These are phyloP conservation scores for Himalopsyche anomala DNA, from an alignment of 2,888 invertebrate species.

Conservation along the genomic window DNA sequence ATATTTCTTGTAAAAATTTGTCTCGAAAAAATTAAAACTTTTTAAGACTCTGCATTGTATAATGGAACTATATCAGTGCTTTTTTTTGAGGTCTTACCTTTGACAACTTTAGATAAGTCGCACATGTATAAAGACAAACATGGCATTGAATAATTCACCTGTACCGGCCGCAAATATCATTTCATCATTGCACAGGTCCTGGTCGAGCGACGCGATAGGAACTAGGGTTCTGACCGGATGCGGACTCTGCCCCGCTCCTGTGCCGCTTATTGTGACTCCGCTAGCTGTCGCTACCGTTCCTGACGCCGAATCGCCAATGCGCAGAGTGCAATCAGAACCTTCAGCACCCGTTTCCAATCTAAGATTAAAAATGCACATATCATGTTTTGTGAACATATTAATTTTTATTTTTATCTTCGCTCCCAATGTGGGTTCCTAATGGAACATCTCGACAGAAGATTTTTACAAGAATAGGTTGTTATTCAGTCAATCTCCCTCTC, in stretches of 20 bases:
- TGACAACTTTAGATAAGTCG: background rate
- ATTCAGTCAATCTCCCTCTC: no score
- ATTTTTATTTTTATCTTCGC: no score
- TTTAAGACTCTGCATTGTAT: no score
- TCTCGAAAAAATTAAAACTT: no score
- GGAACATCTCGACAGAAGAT: no score
- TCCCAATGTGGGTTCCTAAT: no score
- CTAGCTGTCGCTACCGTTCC: background rate
- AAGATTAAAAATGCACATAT: background rate
- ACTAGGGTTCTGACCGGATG: conserved; percentile 70
- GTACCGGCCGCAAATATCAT: conserved; percentile 79
- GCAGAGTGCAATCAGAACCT: conserved; percentile 53
- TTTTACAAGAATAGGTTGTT: no score
- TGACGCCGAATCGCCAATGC: conserved; percentile 68
- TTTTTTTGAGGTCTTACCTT: background rate
- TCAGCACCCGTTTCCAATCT: conserved; percentile 53
- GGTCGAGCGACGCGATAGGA: conserved; percentile 82
- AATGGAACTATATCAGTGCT: background rate
- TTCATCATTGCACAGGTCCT: conserved; percentile 83
- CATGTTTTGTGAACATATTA: no score
- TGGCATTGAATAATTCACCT: conserved; percentile 66
- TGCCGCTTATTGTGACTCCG: background rate
- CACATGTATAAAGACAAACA: background rate
- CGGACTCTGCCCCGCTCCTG: background rate
- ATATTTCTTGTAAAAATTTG: no score